Percentiles rank a stretch among this genome's conserved stretches.
These are phyloP conservation scores for Calcarius ornatus DNA, from an alignment of 2,113 vertebrate genomes.

Conservation along the genomic window DNA sequence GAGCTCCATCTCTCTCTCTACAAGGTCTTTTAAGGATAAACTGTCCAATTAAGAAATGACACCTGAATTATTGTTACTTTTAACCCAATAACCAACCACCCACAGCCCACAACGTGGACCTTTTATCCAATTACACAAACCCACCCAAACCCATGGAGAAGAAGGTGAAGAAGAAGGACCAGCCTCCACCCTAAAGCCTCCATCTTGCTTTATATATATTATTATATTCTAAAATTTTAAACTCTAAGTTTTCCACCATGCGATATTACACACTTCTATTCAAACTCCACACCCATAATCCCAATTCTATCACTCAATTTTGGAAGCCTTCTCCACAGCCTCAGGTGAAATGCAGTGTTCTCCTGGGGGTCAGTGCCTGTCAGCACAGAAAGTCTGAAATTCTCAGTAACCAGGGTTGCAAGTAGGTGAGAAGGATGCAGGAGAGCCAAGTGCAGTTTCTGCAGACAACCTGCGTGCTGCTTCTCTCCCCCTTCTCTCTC, in stretches of 20 bases:
- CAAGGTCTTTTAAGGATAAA: neutral
- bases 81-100: neutral
- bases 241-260: neutral
- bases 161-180: neutral
- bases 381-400: neutral
- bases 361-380: neutral
- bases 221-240: neutral
- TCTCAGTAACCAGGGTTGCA: neutral
- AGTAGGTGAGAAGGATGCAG: neutral
- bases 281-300: neutral
- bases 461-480: neutral
- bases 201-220: neutral
- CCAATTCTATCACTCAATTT: neutral
- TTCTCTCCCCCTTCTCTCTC: neutral
- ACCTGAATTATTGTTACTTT: neutral
- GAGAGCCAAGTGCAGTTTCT: neutral
- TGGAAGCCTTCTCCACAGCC: neutral
- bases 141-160: neutral
- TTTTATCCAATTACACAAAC: neutral
- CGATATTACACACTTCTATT: neutral
- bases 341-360: neutral
- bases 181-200: neutral
- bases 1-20: neutral
- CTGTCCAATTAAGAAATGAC: neutral
- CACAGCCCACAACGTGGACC: rapidly evolving